phyloP scores from a whole-genome alignment of 2,888 invertebrate genomes.

The Ormyrus pomaceus region DNA sequence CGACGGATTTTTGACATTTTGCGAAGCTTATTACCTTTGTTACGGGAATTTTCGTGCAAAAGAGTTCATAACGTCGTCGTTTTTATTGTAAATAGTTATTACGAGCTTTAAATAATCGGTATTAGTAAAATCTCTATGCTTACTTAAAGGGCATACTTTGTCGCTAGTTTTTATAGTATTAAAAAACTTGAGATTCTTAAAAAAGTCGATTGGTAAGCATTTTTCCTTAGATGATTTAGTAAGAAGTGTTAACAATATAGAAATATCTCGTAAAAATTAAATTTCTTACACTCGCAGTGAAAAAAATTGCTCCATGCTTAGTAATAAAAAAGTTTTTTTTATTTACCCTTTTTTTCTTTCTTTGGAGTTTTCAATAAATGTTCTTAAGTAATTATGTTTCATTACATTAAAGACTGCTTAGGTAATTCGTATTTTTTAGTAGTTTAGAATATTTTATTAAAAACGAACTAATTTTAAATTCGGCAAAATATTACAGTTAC shows the following conservation, averaged over 20 bases:
- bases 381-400: constrained; percentile 43
- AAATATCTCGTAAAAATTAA: constrained; percentile 50
- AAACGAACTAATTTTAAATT: constrained; percentile 14
- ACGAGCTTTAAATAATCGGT: constrained; percentile 26
- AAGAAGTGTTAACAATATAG: constrained; percentile 43
- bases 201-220: constrained; percentile 30
- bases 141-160: constrained; percentile 21
- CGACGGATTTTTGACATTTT: constrained; percentile 39
- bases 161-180: constrained; percentile 20
- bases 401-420: constrained; percentile 30
- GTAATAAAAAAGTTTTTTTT: constrained; percentile 28
- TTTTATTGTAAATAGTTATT: neutral
- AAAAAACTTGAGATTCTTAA: constrained; percentile 31
- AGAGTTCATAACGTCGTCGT: neutral
- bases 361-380: constrained; percentile 34
- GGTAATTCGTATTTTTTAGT: constrained; percentile 27
- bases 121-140: constrained; percentile 9
- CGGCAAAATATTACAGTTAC: constrained; percentile 26
- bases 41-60: constrained; percentile 3
- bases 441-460: constrained; percentile 31
- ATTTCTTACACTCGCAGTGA: constrained; percentile 50
- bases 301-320: constrained; percentile 42
- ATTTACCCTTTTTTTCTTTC: constrained; percentile 26
- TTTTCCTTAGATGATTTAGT: neutral
- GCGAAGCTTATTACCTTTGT: constrained; percentile 26